Evolutionary conservation across 2,113 vertebrate genomes (phyloP), one percentile per base, ranked within the genome.

Genomic region (Cyanoliseus patagonus): DNA sequence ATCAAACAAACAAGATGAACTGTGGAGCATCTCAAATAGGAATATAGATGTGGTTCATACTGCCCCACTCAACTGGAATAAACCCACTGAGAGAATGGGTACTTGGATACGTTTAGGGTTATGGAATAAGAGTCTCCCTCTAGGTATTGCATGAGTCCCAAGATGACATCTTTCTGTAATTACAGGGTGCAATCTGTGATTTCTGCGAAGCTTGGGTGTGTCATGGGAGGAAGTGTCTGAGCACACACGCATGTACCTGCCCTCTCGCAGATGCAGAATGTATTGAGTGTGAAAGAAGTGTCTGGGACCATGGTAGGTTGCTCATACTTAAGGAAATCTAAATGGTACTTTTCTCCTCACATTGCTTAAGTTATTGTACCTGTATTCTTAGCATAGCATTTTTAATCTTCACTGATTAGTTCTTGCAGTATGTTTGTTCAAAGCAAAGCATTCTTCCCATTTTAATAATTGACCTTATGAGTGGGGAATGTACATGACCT

Each of bases 141-240:
- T 59, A 30, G 39, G 42, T 46, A 9, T 11, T 52, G 44, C 66
- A 37, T 20, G 31, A 57, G 19, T 33, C 11, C 49, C 37, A 57
- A 59, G 70, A 7, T 49, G 14, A 1, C 62, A 1, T 20, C 41
- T 79, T 81, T 88, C 69, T 92, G 91, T 46, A 35, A 74, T 97
- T 96, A 44, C 92, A 99, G 99, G 99, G 99, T 35, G 99, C 99
- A 27, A 99, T 99, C 74, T 99, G 99, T 97, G 99, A 99, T 95
- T 99, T 99, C 97, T 99, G 99, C 92, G 99, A 99, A 95, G 99
- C 99, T 18, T 99, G 99, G 99, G 99, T 99, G 59, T 99, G 99
- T 85, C 99, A 99, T 0, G 99, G 99, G 8, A 98, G 98, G 96
- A 99, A 99, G 86, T 99, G 99, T 89, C 97, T 99, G 78, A 99